phyloP scores from a whole-genome alignment of 2,888 invertebrate species.

The Acronicta alni region DNA sequence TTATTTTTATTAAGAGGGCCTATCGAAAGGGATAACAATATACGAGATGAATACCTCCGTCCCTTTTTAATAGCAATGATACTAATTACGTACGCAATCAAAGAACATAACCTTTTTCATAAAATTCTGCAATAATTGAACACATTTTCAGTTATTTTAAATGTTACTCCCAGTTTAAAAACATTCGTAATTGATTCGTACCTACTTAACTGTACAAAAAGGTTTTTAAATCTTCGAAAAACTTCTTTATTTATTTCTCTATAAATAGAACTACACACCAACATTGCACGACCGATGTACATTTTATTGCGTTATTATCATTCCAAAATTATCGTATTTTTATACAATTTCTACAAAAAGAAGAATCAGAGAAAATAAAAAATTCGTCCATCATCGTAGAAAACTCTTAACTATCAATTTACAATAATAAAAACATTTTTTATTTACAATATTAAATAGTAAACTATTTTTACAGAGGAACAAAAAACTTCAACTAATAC shows the following conservation, averaged over 20 bases:
- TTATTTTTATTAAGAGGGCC: conserved; percentile 25
- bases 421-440: conserved; percentile 87
- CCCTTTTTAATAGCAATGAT: no score
- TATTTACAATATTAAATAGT: conserved; percentile 87
- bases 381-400: conserved; percentile 69
- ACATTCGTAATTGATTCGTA: conserved; percentile 17
- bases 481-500: conserved; percentile 84
- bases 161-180: conserved; percentile 34
- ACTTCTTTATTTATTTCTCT: conserved; percentile 55
- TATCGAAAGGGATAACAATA: not conserved
- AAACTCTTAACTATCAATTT: conserved; percentile 83
- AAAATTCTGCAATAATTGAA: conserved; percentile 2
- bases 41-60: no score
- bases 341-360: conserved; percentile 58
- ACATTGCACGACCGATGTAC: conserved; percentile 80
- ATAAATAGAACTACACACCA: conserved; percentile 73
- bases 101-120: no score
- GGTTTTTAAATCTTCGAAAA: conserved; percentile 41
- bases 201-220: conserved; percentile 44
- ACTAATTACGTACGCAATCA: no score
- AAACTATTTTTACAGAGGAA: conserved; percentile 87
- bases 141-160: conserved; percentile 7
- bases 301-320: conserved; percentile 65
- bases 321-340: conserved; percentile 53
- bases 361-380: conserved; percentile 46